Conservation (phyloP, 1,140 invertebrate species). For the Meloidogyne chitwoodi region DNA sequence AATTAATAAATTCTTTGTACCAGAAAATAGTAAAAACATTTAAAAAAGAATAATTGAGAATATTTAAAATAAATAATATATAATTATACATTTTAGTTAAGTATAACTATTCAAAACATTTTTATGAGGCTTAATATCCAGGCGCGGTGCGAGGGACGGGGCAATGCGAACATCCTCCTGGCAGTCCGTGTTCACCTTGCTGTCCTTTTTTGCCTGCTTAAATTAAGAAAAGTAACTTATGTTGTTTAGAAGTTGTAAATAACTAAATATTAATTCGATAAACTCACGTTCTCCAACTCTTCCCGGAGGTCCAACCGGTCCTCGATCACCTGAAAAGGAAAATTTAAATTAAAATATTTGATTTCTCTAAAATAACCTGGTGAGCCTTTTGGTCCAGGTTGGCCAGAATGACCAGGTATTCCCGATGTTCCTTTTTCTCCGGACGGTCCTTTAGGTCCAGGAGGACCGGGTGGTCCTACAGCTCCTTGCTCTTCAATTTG, state of each 20-base stretch:
- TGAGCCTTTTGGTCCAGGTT: slow-evolving; percentile 7
- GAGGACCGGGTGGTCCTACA: background rate
- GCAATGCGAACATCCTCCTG: slow-evolving; percentile 20
- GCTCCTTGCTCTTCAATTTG: slow-evolving; percentile 23
- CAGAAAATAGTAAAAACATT: no score
- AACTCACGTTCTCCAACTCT: slow-evolving; percentile 20
- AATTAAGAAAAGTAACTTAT: background rate
- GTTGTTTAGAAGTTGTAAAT: no score
- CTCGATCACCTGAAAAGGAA: background rate
- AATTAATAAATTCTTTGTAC: no score
- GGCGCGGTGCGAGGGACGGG: slow-evolving; percentile 18
- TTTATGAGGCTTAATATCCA: slow-evolving; percentile 6
- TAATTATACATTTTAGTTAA: no score
- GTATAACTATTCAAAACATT: background rate
- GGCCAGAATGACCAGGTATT: slow-evolving; percentile 8
- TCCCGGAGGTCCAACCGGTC: slow-evolving; percentile 5
- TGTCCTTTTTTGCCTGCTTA: slow-evolving; percentile 13
- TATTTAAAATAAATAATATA: no score
- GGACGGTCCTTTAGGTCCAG: background rate
- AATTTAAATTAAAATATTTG: background rate
- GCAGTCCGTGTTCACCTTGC: slow-evolving; percentile 16
- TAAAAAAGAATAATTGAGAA: no score
- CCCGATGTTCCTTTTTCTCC: slow-evolving; percentile 24
- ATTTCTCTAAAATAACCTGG: background rate
- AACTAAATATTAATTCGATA: no score